These are phyloP conservation scores for Melospiza melodia DNA, from an alignment of 2,113 vertebrate species.

Conservation along the genomic window DNA sequence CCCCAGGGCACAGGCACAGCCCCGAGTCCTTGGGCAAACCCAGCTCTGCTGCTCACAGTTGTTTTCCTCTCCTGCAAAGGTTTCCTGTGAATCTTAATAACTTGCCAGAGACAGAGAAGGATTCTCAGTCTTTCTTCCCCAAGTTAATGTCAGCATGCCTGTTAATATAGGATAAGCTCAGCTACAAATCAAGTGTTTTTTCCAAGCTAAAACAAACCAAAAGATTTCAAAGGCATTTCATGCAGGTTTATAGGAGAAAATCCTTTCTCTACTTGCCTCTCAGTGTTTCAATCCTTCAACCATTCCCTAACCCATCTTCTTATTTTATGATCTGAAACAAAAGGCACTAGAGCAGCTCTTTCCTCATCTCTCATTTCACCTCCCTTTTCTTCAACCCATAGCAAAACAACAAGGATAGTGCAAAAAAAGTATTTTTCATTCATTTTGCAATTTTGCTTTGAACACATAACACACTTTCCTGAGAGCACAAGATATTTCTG, in stretches of 20 bases:
- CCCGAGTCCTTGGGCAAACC: neutral
- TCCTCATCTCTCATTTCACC: neutral
- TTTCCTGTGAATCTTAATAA: constrained; percentile 28
- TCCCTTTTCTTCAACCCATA: neutral
- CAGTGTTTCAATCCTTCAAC: neutral
- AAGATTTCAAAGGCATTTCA: neutral
- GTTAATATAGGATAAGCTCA: neutral
- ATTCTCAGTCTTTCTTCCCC: neutral
- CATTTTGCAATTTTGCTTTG: neutral
- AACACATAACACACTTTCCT: neutral
- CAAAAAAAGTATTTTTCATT: neutral
- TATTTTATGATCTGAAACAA: neutral
- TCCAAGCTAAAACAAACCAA: neutral
- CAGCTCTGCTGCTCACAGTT: neutral
- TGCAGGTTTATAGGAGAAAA: neutral
- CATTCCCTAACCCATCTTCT: neutral
- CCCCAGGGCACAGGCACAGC: neutral
- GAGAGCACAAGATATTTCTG: neutral
- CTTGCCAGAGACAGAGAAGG: neutral
- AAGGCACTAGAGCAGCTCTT: neutral
- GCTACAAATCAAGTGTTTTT: neutral
- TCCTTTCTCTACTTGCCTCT: neutral
- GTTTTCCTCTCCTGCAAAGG: neutral
- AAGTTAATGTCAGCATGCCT: neutral
- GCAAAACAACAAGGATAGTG: neutral